These are phyloP conservation scores for Drosophila meridiana DNA, from an alignment of 2,888 invertebrate genomes.

Conservation along the genomic window DNA sequence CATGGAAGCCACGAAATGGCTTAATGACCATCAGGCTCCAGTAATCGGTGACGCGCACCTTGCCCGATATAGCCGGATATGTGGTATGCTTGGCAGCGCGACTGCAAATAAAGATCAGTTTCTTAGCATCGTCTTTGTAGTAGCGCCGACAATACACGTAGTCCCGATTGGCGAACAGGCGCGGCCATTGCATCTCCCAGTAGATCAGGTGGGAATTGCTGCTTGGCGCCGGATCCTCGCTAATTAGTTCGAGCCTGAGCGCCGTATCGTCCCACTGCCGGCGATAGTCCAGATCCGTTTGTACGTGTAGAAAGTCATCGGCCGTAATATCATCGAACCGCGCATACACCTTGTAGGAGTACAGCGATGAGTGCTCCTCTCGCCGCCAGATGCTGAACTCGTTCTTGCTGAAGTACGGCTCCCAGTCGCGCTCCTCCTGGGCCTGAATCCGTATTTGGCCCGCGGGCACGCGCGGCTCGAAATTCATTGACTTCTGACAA, in stretches of 20 bases:
- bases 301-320: constrained; percentile 92
- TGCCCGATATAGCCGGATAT: constrained; percentile 89
- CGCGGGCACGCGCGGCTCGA: constrained; percentile 35
- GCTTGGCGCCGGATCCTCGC: constrained; percentile 87
- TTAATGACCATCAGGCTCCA: constrained; percentile 95
- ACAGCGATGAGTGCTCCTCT: constrained; percentile 89
- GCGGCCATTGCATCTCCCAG: constrained; percentile 96
- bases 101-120: constrained; percentile 88
- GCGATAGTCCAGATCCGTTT: constrained; percentile 92
- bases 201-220: constrained; percentile 91
- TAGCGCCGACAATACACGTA: constrained; percentile 93
- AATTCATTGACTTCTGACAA: constrained; percentile 76
- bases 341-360: constrained; percentile 95
- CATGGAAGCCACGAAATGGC: constrained; percentile 85
- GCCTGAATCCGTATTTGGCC: constrained; percentile 63
- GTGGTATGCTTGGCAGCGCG: constrained; percentile 89
- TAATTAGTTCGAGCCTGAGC: constrained; percentile 89
- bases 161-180: constrained; percentile 93
- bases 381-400: constrained; percentile 93
- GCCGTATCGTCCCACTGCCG: constrained; percentile 93
- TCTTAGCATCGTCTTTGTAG: constrained; percentile 86
- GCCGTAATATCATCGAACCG: constrained; percentile 92
- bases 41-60: constrained; percentile 91
- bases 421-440: constrained; percentile 84
- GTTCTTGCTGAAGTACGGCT: constrained; percentile 91